These are phyloP conservation scores for Rachycentron canadum DNA, from an alignment of 2,797 vertebrate genomes.

Conservation along the genomic window DNA sequence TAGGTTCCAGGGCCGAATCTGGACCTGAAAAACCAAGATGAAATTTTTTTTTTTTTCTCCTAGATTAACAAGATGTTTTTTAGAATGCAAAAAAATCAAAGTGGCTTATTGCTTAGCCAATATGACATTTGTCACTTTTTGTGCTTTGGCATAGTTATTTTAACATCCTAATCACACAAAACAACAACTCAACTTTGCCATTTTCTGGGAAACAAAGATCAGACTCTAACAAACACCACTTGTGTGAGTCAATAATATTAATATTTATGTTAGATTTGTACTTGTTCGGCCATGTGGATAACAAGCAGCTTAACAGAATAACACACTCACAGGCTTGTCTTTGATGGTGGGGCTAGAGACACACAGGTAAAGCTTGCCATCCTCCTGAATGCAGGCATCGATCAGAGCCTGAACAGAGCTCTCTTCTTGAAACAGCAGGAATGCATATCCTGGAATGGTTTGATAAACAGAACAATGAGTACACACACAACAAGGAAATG, in stretches of 20 bases:
- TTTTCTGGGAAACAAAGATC: not conserved
- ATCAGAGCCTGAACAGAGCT: conserved; percentile 99
- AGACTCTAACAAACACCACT: not conserved
- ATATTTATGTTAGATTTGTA: not conserved
- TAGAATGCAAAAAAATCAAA: conserved; percentile 37
- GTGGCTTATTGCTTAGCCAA: conserved; percentile 32
- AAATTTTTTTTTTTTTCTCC: not conserved
- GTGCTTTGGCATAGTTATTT: not conserved
- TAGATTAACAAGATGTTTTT: conserved; percentile 18
- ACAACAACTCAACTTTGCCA: not conserved
- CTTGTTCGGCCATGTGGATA: not conserved
- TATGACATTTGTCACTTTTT: not conserved
- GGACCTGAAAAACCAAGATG: conserved; percentile 86
- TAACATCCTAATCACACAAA: not conserved
- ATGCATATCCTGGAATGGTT: conserved; percentile 91
- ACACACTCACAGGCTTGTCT: conserved; percentile 95
- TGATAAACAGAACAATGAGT: conserved; percentile 23
- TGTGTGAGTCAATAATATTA: not conserved
- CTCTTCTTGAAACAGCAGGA: conserved; percentile 99
- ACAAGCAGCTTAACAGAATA: not conserved
- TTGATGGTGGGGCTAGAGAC: conserved; percentile 99
- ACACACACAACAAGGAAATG: not conserved
- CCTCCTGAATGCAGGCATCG: conserved; percentile 98
- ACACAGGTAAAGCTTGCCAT: conserved; percentile 98
- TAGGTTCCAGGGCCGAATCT: conserved; percentile 99